phyloP scores from a whole-genome alignment of 2,888 invertebrate genomes.

The Drosophila hamatofila region DNA sequence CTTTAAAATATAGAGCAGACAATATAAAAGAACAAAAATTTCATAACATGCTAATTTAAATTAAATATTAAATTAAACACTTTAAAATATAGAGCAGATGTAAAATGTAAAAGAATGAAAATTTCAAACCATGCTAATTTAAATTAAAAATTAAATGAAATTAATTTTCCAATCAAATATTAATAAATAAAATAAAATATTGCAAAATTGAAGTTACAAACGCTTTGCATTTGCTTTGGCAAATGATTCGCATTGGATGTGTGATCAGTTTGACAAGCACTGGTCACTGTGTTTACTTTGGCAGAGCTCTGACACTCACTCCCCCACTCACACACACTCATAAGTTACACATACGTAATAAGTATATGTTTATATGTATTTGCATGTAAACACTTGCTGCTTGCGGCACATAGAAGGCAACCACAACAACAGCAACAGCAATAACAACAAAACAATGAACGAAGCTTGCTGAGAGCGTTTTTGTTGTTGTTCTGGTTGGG shows the following conservation, averaged over 20 bases:
- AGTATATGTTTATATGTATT: conserved; percentile 21
- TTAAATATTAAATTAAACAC: too few species aligned
- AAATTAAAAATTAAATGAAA: too few species aligned
- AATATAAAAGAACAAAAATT: too few species aligned
- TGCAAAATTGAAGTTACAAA: neutral
- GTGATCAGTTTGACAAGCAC: conserved; percentile 3
- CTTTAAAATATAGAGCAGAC: too few species aligned
- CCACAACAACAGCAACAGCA: conserved; percentile 32
- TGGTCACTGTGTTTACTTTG: conserved; percentile 5
- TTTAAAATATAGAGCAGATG: too few species aligned
- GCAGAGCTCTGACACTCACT: neutral
- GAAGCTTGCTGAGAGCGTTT: conserved; percentile 6
- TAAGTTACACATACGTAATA: conserved; percentile 2
- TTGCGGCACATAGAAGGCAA: conserved; percentile 16
- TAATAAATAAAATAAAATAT: neutral
- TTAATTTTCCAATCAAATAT: too few species aligned
- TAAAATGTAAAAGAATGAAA: too few species aligned
- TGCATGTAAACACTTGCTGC: conserved; percentile 49
- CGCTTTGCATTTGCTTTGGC: too few species aligned
- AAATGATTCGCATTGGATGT: neutral
- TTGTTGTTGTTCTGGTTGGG: neutral
- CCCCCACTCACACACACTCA: neutral
- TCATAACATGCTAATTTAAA: too few species aligned
- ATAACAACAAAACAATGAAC: conserved; percentile 28
- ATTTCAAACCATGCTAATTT: too few species aligned